phyloP scores from a whole-genome alignment of 2,888 invertebrate genomes.

The Oscheius onirici region DNA sequence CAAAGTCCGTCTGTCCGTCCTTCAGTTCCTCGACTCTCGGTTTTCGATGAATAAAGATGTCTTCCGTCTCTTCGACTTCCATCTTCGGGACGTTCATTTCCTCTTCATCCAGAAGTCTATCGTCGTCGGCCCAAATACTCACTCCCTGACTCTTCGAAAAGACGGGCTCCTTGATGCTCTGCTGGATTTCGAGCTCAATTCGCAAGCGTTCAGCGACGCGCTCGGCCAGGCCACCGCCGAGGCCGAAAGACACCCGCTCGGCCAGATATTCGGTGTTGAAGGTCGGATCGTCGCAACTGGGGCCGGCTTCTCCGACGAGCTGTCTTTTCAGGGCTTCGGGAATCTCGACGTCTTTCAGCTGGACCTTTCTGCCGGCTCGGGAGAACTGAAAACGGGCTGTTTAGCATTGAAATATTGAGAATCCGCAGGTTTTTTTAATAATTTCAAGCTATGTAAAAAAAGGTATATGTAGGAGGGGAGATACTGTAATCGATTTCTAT shows the following conservation, averaged over 20 bases:
- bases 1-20: slow-evolving; percentile 56
- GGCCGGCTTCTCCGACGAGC: slow-evolving; percentile 33
- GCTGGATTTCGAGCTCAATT: slow-evolving; percentile 16
- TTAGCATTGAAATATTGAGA: too few relatives aligned
- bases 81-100: too few relatives aligned
- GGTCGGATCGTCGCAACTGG: slow-evolving; percentile 7
- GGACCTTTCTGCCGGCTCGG: slow-evolving; percentile 51
- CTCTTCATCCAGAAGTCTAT: not conserved
- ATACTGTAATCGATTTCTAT: too few relatives aligned
- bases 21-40: slow-evolving; percentile 44
- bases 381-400: slow-evolving; percentile 41
- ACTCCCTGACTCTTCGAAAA: slow-evolving; percentile 38
- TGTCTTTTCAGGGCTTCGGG: slow-evolving; percentile 43
- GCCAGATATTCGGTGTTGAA: slow-evolving; percentile 36
- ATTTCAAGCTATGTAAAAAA: too few relatives aligned
- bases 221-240: slow-evolving; percentile 53
- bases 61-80: not conserved
- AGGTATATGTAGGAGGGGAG: too few relatives aligned
- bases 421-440: too few relatives aligned
- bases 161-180: slow-evolving; percentile 13
- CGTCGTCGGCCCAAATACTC: slow-evolving; percentile 25
- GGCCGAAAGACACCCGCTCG: slow-evolving; percentile 36
- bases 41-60: slow-evolving; percentile 42
- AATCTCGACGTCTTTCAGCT: slow-evolving; percentile 46
- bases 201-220: slow-evolving; percentile 42